Percentiles rank a stretch among this genome's conserved stretches.
These are phyloP conservation scores for Ivindomyrus marchei DNA, from an alignment of 2,113 vertebrate genomes.

Conservation along the genomic window DNA sequence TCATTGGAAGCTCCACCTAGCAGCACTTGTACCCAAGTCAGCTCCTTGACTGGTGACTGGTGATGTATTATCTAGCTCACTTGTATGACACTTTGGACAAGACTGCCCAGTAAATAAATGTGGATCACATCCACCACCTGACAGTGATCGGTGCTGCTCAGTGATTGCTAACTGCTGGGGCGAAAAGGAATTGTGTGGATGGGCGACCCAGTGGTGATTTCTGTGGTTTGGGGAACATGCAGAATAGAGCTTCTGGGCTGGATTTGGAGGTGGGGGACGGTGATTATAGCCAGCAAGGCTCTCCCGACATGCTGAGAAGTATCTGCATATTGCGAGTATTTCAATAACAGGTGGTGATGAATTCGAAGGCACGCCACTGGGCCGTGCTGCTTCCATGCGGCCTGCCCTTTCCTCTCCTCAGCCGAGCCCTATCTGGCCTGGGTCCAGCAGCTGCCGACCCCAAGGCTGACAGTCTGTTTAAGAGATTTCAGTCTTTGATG, in stretches of 20 bases:
- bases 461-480: neutral
- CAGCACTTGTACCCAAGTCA: neutral
- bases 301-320: neutral
- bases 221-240: neutral
- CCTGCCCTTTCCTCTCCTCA: neutral
- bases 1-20: neutral
- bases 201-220: neutral
- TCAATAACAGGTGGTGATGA: neutral
- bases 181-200: neutral
- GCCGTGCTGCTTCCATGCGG: neutral
- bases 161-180: neutral
- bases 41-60: neutral
- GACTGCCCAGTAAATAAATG: neutral
- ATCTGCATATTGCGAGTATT: neutral
- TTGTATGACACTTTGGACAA: neutral
- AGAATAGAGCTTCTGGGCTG: neutral
- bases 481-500: neutral
- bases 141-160: neutral
- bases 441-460: neutral
- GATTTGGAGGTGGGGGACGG: neutral
- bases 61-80: neutral
- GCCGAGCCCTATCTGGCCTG: neutral
- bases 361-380: neutral
- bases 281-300: neutral
- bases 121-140: neutral